phyloP scores from a whole-genome alignment of 2,113 vertebrate species.

The Grammomys surdaster region DNA sequence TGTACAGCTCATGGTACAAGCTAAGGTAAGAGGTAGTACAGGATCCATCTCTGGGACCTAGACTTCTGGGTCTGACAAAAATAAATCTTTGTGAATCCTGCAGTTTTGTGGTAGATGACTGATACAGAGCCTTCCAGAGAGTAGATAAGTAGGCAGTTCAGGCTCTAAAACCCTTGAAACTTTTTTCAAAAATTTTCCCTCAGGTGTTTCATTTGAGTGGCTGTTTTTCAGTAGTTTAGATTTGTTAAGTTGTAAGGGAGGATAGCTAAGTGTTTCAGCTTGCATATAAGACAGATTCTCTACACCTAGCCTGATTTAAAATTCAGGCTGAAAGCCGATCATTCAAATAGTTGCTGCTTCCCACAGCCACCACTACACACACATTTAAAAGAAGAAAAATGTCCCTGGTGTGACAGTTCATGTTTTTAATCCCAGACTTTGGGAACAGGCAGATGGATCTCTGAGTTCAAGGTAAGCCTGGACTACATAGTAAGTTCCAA shows the following conservation, averaged over 20 bases:
- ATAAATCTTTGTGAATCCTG: constrained; percentile 96
- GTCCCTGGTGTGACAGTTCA: neutral
- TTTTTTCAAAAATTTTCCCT: neutral
- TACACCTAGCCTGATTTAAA: constrained; percentile 8
- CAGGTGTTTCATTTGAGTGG: constrained; percentile 29
- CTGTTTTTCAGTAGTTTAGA: constrained; percentile 46
- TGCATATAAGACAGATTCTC: neutral
- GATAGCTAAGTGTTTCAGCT: neutral
- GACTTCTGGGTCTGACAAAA: constrained; percentile 55
- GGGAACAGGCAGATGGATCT: neutral
- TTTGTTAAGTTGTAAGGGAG: constrained; percentile 41
- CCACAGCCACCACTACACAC: neutral
- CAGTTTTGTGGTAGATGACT: constrained; percentile 90
- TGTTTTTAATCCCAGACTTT: neutral
- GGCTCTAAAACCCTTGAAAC: constrained; percentile 39
- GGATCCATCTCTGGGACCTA: constrained; percentile 84
- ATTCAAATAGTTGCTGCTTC: constrained; percentile 6
- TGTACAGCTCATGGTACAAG: neutral
- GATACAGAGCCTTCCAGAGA: constrained; percentile 36
- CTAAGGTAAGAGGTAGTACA: constrained; percentile 89
- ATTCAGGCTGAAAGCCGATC: neutral
- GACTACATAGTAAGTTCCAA: neutral
- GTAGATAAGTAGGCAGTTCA: constrained; percentile 4
- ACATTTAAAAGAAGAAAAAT: neutral
- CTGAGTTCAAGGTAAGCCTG: neutral